A percentile compares a stretch with the other conserved stretches of the same genome.
phyloP scores from a whole-genome alignment of 1,140 invertebrate species.

The Drosophila miranda region DNA sequence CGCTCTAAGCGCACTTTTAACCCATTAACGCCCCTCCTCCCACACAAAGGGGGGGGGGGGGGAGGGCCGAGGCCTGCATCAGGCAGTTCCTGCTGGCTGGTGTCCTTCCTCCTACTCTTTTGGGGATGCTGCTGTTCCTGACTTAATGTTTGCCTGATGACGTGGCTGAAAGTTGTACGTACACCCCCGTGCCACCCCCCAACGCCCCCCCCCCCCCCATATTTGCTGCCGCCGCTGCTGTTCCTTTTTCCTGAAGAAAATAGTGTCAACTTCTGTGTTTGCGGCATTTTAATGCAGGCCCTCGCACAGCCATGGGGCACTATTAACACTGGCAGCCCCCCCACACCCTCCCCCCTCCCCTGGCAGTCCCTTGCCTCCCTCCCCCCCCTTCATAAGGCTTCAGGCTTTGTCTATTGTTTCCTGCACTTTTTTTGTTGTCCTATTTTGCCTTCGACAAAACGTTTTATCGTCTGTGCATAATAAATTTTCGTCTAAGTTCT shows the following conservation, averaged over 20 bases:
- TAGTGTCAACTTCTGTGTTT: conserved; percentile 73
- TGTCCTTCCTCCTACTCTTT: conserved; percentile 18
- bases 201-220: background rate
- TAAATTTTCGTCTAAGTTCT: conserved; percentile 60
- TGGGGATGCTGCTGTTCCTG: conserved; percentile 18
- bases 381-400: background rate
- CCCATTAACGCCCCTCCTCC: conserved; percentile 63
- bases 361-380: background rate
- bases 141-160: conserved; percentile 68
- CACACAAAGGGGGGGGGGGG: background rate
- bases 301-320: conserved; percentile 13
- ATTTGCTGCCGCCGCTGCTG: conserved; percentile 7
- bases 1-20: conserved; percentile 76
- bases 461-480: conserved; percentile 79
- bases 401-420: conserved; percentile 72
- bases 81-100: no score
- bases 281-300: conserved; percentile 66
- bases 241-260: conserved; percentile 63
- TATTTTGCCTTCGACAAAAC: conserved; percentile 53
- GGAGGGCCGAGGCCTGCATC: no score
- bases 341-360: conserved; percentile 39
- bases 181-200: no score
- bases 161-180: conserved; percentile 57
- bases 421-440: conserved; percentile 41
- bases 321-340: conserved; percentile 34